Conservation (phyloP, 2,113 vertebrate species). For the Galeopterus variegatus region DNA sequence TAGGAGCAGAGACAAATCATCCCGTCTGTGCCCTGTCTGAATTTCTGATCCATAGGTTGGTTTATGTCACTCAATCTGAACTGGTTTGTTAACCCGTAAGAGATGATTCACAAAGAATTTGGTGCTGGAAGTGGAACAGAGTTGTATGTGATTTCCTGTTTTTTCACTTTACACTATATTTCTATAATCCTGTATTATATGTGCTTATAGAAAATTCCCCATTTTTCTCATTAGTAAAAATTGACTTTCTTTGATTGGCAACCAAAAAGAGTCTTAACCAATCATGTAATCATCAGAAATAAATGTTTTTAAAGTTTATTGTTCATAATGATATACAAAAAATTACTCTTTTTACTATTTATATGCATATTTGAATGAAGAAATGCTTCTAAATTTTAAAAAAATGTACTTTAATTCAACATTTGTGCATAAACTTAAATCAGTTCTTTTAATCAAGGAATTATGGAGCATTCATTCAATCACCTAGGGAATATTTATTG, state of each 20-base stretch:
- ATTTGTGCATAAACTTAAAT: not conserved
- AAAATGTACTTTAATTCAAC: not conserved
- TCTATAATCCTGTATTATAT: not conserved
- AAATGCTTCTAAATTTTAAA: not conserved
- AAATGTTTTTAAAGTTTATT: not conserved
- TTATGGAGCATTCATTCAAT: not conserved
- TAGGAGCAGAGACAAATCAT: not conserved
- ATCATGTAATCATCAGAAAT: not conserved
- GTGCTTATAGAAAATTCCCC: not conserved
- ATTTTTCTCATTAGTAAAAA: not conserved
- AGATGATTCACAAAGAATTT: not conserved
- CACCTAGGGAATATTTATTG: slow-evolving; percentile 33
- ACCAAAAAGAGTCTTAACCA: not conserved
- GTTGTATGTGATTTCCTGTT: not conserved
- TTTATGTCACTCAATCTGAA: not conserved
- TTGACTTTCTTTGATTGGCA: not conserved
- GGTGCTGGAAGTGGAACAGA: not conserved
- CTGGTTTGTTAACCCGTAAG: not conserved
- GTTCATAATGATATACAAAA: not conserved
- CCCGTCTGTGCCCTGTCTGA: not conserved
- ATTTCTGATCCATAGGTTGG: not conserved
- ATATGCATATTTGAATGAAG: not conserved
- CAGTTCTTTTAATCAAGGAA: not conserved
- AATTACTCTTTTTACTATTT: not conserved
- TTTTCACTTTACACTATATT: not conserved